These are phyloP conservation scores for Dysmachus trigonus DNA, from an alignment of 2,888 invertebrate genomes.

Conservation along the genomic window DNA sequence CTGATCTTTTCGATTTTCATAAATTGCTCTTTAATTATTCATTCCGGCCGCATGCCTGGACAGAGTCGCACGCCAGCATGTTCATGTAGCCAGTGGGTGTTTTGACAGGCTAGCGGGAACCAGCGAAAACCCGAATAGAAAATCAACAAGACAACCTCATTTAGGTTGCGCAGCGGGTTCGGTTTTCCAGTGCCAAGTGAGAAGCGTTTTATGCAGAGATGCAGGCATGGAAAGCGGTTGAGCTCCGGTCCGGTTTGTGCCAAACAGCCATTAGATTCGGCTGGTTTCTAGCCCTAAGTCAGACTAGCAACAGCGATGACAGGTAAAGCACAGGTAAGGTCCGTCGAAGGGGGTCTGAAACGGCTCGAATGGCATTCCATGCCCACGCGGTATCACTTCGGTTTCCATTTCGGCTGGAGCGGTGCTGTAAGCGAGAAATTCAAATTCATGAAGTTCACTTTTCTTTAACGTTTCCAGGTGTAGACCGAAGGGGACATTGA, in stretches of 20 bases:
- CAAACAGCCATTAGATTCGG: neutral
- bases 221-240: neutral
- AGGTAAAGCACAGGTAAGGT: neutral
- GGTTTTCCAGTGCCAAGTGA: neutral
- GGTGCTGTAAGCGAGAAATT: neutral
- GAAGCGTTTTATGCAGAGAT: neutral
- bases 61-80: neutral
- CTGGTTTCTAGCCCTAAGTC: neutral
- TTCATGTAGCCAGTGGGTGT: neutral
- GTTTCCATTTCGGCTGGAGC: neutral
- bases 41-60: conserved; percentile 12
- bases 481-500: neutral
- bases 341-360: neutral
- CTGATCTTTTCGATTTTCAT: conserved; percentile 1
- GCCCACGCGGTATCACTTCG: neutral
- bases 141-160: neutral
- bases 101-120: neutral
- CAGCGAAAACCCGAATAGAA: neutral
- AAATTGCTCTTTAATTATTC: conserved; percentile 12
- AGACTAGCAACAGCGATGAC: neutral
- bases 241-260: neutral
- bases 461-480: neutral
- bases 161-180: neutral
- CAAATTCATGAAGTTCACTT: neutral
- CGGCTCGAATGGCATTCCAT: neutral